A percentile compares a stretch with the other conserved stretches of the same genome.
These are phyloP conservation scores for Percopsis omiscomaycus DNA, from an alignment of 2,797 vertebrate genomes.

Conservation along the genomic window DNA sequence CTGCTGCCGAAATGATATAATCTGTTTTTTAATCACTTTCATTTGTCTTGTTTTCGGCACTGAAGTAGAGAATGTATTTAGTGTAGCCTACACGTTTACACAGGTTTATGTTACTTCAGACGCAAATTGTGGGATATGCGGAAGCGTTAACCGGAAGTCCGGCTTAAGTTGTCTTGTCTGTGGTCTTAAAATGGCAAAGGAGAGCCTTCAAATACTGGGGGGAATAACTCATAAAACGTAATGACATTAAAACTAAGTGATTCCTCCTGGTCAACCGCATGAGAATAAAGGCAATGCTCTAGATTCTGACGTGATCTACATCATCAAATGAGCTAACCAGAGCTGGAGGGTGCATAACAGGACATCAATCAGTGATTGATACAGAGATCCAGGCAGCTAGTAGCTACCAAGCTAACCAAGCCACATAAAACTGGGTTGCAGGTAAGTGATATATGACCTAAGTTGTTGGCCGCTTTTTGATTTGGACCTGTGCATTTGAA, in stretches of 20 bases:
- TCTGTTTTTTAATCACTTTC: too few relatives aligned
- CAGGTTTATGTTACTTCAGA: slow-evolving; percentile 28
- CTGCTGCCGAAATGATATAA: not conserved
- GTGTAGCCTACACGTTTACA: not conserved
- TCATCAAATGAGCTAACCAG: not conserved
- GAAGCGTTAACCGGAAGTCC: slow-evolving; percentile 76
- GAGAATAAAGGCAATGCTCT: slow-evolving; percentile 29
- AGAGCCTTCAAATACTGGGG: not conserved
- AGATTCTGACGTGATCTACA: not conserved
- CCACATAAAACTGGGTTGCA: too few relatives aligned
- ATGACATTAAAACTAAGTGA: slow-evolving; percentile 21
- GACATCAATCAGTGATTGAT: too few relatives aligned
- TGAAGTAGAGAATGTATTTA: too few relatives aligned
- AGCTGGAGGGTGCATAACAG: not conserved
- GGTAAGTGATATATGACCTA: too few relatives aligned
- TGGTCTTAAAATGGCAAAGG: not conserved
- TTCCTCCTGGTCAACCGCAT: slow-evolving; percentile 8
- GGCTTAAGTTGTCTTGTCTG: slow-evolving; percentile 46
- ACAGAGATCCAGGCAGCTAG: too few relatives aligned
- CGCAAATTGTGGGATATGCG: slow-evolving; percentile 58
- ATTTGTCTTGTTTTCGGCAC: not conserved
- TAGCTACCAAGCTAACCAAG: too few relatives aligned
- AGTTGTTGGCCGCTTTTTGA: too few relatives aligned
- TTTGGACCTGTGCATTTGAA: too few relatives aligned
- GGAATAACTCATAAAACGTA: not conserved